Percentiles rank a stretch among this genome's conserved stretches.
These are phyloP conservation scores for Egretta garzetta DNA, from an alignment of 2,113 vertebrate genomes.

Conservation along the genomic window DNA sequence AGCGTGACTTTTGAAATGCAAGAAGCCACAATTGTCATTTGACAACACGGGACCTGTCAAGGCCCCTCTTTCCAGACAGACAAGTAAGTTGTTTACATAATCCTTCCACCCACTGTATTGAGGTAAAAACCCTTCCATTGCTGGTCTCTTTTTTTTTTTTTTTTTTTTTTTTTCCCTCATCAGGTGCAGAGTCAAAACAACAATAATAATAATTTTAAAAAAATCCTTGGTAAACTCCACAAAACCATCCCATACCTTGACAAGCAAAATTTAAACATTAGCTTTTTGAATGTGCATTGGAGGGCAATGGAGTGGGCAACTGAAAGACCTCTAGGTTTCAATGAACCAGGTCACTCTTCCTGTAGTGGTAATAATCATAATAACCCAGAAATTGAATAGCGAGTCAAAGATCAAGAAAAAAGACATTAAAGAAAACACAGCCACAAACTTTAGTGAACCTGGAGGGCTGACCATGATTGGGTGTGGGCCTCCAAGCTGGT, in stretches of 20 bases:
- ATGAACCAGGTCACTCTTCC: not conserved
- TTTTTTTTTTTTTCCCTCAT: constrained; percentile 58
- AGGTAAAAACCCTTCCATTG: constrained; percentile 36
- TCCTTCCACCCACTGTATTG: constrained; percentile 19
- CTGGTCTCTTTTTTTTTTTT: constrained; percentile 38
- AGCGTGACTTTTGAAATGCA: constrained; percentile 74
- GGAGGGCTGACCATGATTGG: not conserved
- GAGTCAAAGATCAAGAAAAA: not conserved
- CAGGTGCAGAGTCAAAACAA: constrained; percentile 42
- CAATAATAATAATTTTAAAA: not conserved
- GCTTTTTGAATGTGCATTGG: not conserved
- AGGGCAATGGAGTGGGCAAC: not conserved
- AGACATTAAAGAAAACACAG: not conserved
- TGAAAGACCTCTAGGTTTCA: not conserved
- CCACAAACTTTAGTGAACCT: not conserved
- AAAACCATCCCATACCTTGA: not conserved
- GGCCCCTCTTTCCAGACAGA: constrained; percentile 64
- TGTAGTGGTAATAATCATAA: not conserved
- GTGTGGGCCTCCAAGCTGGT: not conserved
- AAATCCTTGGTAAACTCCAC: not conserved
- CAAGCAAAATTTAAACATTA: constrained; percentile 39
- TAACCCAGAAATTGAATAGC: not conserved
- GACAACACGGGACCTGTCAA: constrained; percentile 64
- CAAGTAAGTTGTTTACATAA: constrained; percentile 74
- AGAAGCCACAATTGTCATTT: constrained; percentile 75